A percentile compares a stretch with the other conserved stretches of the same genome.
These are phyloP conservation scores for Characodon lateralis DNA, from an alignment of 2,797 vertebrate species.

Conservation along the genomic window DNA sequence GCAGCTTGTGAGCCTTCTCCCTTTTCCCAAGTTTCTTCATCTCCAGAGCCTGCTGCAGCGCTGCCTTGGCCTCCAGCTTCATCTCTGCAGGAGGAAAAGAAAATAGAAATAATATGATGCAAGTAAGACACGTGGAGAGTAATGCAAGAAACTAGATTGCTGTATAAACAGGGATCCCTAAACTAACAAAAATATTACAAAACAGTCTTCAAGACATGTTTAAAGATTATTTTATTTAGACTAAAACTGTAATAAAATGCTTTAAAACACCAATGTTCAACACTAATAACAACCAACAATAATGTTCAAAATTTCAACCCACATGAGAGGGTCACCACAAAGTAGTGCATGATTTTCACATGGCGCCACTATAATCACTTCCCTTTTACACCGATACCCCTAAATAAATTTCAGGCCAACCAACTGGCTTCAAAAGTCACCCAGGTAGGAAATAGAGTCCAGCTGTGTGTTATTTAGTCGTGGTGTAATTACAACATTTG, in stretches of 20 bases:
- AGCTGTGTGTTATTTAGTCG: not conserved
- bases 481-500: not conserved
- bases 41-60: conserved; percentile 91
- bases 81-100: conserved; percentile 77
- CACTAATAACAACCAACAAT: no score
- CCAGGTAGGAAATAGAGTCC: not conserved
- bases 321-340: not conserved
- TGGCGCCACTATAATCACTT: not conserved
- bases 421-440: not conserved
- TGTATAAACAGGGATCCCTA: not conserved
- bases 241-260: no score
- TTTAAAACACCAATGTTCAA: no score
- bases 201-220: not conserved
- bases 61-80: conserved; percentile 87
- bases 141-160: not conserved
- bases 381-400: not conserved
- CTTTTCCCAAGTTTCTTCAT: conserved; percentile 95
- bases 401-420: not conserved
- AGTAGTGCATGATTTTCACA: not conserved
- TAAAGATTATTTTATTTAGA: not conserved
- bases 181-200: not conserved
- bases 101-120: not conserved
- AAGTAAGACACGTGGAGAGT: not conserved
- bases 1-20: conserved; percentile 94
- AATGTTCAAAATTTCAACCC: no score